Evolutionary conservation across 2,113 vertebrate species (phyloP).

Genomic region (Phaethornis superciliosus): DNA sequence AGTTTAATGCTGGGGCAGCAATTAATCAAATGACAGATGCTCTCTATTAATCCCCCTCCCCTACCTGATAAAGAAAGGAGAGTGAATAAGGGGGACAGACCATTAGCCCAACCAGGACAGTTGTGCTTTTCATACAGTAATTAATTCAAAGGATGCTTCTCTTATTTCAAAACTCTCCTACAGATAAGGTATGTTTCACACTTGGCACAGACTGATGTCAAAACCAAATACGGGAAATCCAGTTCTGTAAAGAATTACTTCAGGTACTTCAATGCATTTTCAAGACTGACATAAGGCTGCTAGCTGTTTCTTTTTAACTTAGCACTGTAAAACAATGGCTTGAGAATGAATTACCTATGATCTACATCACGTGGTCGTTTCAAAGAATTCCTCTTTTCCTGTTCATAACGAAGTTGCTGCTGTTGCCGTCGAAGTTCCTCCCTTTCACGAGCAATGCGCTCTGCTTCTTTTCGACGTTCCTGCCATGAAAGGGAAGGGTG

Average conservation of each 20-base stretch:
- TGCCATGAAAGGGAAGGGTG: slow-evolving; percentile 29
- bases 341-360: slow-evolving; percentile 79
- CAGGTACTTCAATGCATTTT: neutral
- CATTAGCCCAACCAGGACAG: no score
- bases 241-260: neutral
- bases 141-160: neutral
- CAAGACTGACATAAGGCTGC: neutral
- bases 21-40: no score
- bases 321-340: neutral
- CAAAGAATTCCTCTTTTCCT: slow-evolving; percentile 93
- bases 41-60: no score
- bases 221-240: neutral
- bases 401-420: slow-evolving; percentile 96
- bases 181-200: neutral
- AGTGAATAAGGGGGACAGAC: no score
- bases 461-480: slow-evolving; percentile 95
- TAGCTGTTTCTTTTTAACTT: neutral
- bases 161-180: neutral
- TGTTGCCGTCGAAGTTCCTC: slow-evolving; percentile 95
- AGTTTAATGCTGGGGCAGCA: no score
- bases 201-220: neutral
- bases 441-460: slow-evolving; percentile 91
- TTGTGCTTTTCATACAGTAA: neutral
- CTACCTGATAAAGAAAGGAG: no score
- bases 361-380: slow-evolving; percentile 94